These are phyloP conservation scores for Acomys russatus DNA, from an alignment of 2,797 vertebrate genomes.

Conservation along the genomic window DNA sequence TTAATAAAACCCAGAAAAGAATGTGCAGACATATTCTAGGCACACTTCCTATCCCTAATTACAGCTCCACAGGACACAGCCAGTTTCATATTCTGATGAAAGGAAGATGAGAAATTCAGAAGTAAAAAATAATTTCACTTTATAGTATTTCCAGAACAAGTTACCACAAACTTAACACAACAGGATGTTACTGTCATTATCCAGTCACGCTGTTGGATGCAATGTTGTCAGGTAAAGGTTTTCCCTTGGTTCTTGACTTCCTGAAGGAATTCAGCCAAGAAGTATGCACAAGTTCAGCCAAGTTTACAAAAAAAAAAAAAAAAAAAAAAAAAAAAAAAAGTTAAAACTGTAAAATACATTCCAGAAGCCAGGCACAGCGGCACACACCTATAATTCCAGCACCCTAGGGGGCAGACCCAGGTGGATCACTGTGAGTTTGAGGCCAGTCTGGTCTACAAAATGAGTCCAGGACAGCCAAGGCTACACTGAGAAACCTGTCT, in stretches of 20 bases:
- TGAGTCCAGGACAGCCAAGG: no score
- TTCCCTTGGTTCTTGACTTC: neutral
- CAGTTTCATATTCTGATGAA: neutral
- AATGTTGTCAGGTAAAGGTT: neutral
- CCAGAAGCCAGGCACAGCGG: no score
- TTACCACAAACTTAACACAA: neutral
- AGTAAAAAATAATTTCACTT: neutral
- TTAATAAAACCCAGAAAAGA: neutral
- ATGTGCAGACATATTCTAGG: neutral
- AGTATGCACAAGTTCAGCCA: neutral
- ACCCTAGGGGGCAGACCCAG: no score
- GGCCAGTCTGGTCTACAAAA: no score
- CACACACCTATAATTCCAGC: no score
- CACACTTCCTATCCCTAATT: neutral
- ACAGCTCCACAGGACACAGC: neutral
- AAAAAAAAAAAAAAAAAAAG: neutral
- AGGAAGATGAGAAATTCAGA: neutral
- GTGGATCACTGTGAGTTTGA: no score
- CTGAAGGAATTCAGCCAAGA: neutral
- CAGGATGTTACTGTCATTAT: neutral
- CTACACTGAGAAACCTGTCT: no score
- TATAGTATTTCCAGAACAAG: neutral
- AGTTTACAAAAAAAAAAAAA: neutral
- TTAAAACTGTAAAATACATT: neutral
- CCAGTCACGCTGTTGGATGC: neutral